Conservation (phyloP, 1,140 invertebrate genomes). For the Dendroctonus ponderosae region DNA sequence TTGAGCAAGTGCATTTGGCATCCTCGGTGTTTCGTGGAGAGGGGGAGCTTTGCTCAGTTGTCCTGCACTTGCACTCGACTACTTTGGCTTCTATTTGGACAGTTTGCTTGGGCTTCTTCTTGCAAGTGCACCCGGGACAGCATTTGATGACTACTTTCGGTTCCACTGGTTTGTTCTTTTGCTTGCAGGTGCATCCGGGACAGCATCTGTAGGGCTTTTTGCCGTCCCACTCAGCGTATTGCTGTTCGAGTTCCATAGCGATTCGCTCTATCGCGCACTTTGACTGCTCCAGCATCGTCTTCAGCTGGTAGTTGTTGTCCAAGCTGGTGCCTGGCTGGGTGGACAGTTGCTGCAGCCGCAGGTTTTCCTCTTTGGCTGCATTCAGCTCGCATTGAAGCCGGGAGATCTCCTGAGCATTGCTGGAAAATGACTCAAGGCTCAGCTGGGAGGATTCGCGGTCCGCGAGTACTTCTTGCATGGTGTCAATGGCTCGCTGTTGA, state of each 20-base stretch:
- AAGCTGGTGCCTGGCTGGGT: background rate
- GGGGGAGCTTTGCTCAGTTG: background rate
- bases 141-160: slow-evolving; percentile 19
- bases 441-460: slow-evolving; percentile 21
- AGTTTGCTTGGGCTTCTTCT: slow-evolving; percentile 8
- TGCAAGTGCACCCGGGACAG: slow-evolving; percentile 24
- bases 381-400: slow-evolving; percentile 25
- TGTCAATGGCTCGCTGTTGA: slow-evolving; percentile 18
- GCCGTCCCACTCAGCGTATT: slow-evolving; percentile 35
- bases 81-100: background rate
- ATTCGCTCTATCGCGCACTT: slow-evolving; percentile 38
- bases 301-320: slow-evolving; percentile 34
- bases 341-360: slow-evolving; percentile 17
- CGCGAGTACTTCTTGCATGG: slow-evolving; percentile 30
- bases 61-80: background rate
- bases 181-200: slow-evolving; percentile 24
- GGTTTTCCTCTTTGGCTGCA: slow-evolving; percentile 30
- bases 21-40: background rate
- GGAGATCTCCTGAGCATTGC: slow-evolving; percentile 7
- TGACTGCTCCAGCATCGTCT: slow-evolving; percentile 40
- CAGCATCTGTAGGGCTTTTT: slow-evolving; percentile 19
- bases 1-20: too few species aligned
- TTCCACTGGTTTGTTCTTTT: slow-evolving; percentile 4
- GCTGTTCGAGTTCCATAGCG: slow-evolving; percentile 29
- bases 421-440: background rate